phyloP scores from a whole-genome alignment of 2,888 invertebrate genomes.

The Drosophila borborema region DNA sequence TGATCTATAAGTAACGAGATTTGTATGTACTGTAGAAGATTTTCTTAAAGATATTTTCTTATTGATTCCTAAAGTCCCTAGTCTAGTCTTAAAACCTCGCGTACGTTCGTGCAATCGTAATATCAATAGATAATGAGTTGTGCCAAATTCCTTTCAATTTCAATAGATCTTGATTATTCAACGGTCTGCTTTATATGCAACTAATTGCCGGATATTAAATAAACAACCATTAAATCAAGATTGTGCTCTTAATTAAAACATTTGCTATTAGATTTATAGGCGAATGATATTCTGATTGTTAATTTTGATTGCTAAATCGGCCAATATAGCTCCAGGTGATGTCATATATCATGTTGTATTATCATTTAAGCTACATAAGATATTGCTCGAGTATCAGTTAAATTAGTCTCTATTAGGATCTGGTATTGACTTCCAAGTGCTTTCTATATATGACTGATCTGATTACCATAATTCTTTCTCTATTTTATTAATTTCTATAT shows the following conservation, averaged over 20 bases:
- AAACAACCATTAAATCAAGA: background rate
- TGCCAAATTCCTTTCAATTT: background rate
- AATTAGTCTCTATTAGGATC: background rate
- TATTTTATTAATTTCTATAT: background rate
- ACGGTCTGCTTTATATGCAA: background rate
- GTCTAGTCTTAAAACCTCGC: background rate
- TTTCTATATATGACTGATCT: background rate
- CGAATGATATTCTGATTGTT: background rate
- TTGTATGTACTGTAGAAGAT: background rate
- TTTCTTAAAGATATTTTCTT: background rate
- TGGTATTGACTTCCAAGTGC: background rate
- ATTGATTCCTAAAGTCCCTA: background rate
- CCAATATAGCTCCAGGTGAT: background rate
- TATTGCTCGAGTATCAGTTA: background rate
- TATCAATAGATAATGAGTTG: background rate
- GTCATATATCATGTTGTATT: no score
- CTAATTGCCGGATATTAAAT: constrained; percentile 1
- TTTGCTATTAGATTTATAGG: background rate
- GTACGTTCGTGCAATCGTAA: background rate
- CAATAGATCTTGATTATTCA: background rate
- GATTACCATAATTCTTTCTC: background rate
- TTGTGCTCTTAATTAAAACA: background rate
- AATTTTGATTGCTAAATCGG: background rate
- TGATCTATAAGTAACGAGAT: background rate
- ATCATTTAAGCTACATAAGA: background rate